phyloP scores from a whole-genome alignment of 2,113 vertebrate genomes.

The Microcebus griseorufus region DNA sequence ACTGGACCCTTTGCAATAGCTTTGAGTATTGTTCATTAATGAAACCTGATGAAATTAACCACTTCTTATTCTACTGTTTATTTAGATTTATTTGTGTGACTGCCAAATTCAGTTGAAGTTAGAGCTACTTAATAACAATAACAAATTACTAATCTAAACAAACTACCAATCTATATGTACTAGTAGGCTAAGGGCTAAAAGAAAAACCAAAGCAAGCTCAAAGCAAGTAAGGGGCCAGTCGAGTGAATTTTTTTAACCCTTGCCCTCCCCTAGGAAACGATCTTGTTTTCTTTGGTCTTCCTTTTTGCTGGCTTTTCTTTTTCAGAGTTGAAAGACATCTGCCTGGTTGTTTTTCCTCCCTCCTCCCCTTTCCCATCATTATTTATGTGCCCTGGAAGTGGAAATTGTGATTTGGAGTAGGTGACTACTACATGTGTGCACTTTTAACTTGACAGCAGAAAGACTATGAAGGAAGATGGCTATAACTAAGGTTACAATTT shows the following conservation, averaged over 20 bases:
- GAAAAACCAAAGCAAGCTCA: background rate
- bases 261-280: background rate
- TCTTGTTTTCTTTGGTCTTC: constrained; percentile 15
- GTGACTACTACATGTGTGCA: background rate
- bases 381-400: background rate
- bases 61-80: background rate
- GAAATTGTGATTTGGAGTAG: background rate
- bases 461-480: background rate
- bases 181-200: background rate
- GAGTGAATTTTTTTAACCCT: background rate
- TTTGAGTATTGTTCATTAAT: background rate
- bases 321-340: constrained; percentile 15
- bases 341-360: background rate
- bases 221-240: background rate
- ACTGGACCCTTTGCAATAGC: background rate
- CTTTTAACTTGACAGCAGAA: background rate
- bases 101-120: constrained; percentile 34
- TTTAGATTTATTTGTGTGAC: constrained; percentile 8
- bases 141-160: constrained; percentile 26
- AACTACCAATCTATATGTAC: background rate
- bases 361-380: background rate
- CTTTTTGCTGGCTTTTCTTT: background rate
- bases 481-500: background rate
- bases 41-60: constrained; percentile 14
- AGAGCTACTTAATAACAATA: constrained; percentile 43